A percentile compares a stretch with the other conserved stretches of the same genome.
Conservation (phyloP, 2,888 invertebrate genomes). For the Andrena marginata region DNA sequence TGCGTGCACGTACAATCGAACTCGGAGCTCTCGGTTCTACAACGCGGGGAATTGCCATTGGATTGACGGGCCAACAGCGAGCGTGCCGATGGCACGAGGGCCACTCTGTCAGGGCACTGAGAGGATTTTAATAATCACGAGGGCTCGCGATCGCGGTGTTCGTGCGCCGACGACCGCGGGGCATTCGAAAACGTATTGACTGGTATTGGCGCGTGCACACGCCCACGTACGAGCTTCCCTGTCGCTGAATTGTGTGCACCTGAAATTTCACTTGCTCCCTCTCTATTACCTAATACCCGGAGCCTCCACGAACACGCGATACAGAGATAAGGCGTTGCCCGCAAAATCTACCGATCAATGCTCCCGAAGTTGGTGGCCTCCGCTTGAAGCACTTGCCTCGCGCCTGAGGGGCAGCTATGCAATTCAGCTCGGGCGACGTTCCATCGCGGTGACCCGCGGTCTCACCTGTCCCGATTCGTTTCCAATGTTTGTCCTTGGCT, state of each 20-base stretch:
- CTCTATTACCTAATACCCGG: no score
- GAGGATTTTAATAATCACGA: conserved; percentile 80
- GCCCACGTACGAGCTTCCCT: background rate
- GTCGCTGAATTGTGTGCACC: no score
- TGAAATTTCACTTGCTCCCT: no score
- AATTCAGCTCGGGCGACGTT: background rate
- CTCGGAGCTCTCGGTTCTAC: conserved; percentile 46
- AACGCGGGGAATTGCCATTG: conserved; percentile 60
- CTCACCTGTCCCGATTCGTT: conserved; percentile 10
- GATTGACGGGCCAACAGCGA: conserved; percentile 77
- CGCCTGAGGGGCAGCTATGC: background rate
- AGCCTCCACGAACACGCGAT: no score
- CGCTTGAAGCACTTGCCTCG: background rate
- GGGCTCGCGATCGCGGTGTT: conserved; percentile 58
- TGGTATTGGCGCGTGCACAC: background rate
- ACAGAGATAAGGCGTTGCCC: no score
- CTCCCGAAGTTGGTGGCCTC: background rate
- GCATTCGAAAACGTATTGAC: conserved; percentile 45
- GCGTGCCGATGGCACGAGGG: conserved; percentile 79
- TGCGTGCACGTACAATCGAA: conserved; percentile 44
- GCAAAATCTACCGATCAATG: background rate
- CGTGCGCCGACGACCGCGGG: conserved; percentile 27
- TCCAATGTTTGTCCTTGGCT: conserved; percentile 27
- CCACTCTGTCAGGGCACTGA: conserved; percentile 77
- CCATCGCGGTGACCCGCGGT: background rate